Base-by-base conservation (phyloP, 2,888 invertebrate species). In the Trichogramma dendrolimi region DNA sequence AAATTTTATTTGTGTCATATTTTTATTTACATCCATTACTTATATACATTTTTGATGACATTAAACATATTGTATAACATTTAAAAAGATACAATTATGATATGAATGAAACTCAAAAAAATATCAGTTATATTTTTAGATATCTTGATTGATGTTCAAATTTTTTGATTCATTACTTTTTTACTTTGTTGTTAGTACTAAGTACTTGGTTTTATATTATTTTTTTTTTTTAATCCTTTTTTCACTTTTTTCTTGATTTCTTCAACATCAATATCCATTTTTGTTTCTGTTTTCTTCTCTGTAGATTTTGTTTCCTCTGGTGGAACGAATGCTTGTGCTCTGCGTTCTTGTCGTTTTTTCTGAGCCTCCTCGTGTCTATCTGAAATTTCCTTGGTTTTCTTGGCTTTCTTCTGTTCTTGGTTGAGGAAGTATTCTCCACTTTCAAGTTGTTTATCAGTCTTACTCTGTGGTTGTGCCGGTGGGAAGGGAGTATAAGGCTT, bases 401-500 rank as follows among this genome's bases (percentile, higher is more conserved):
- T 89, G 0, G 86, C 85, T 67, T 83, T 85, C 76, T 87, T 89
- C 70, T 93, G 90, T 68, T 90, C 89, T 75, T 92, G 89, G 71
- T 90, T 93, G 56, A 98, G 86, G 86, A 99, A 99, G 80, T 93
- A 99, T 82, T 98, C 97, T 60, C 99, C 99, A 50, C 90, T 86
- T n/a, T 92, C 95, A 75, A 99, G 81, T 79, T 95, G 86, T 75
- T 90, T 90, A 79, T 99, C 98, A 73, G 95, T 81, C 82, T 98
- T 98, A 80, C 96, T 94, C 75, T 95, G 93, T 10, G 86, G 85
- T 76, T 92, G 96, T 4, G 93, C 85, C 4, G 98, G 98, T 61
- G 99, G 98, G 86, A 98, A 99, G 38, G 98, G 98, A 65, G 97
- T 98, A 77, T 98, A 99, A 7, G 89, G 88, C 77, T 93, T 93